Percentiles rank a stretch among this genome's conserved stretches.
phyloP scores from a whole-genome alignment of 2,113 vertebrate genomes.

The Tragelaphus buxtoni region DNA sequence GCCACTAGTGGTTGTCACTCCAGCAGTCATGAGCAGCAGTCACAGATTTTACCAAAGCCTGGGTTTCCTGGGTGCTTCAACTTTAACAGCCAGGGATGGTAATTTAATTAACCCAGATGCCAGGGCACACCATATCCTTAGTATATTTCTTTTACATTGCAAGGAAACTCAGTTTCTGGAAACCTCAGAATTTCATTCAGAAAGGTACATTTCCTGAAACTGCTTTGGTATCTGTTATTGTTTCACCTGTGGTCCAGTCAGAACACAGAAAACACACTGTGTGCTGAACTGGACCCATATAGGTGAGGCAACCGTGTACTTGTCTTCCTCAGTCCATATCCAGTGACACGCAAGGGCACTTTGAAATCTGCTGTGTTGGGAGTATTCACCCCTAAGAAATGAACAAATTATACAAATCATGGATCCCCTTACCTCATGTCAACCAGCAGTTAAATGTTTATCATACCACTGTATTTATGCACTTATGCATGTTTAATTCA shows the following conservation, averaged over 20 bases:
- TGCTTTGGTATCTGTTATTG: neutral
- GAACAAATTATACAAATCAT: neutral
- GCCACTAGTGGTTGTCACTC: neutral
- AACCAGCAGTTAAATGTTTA: neutral
- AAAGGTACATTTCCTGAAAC: neutral
- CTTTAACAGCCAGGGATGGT: neutral
- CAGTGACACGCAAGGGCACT: neutral
- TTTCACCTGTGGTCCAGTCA: neutral
- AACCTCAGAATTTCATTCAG: neutral
- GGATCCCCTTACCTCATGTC: too few species aligned
- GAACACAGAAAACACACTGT: neutral
- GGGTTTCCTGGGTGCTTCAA: neutral
- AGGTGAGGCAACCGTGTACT: rapidly evolving
- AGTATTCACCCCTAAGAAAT: neutral
- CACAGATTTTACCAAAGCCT: neutral
- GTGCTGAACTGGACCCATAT: neutral
- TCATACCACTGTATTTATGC: neutral
- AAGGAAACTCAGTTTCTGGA: neutral
- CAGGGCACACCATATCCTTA: too few species aligned
- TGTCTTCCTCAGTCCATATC: neutral
- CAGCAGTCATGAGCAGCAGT: neutral
- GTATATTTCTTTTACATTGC: neutral
- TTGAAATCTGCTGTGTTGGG: neutral
- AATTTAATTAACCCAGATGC: neutral
- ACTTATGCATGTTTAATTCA: neutral